Evolutionary conservation across 2,888 invertebrate species (phyloP).

Genomic region (Philonicus albiceps): DNA sequence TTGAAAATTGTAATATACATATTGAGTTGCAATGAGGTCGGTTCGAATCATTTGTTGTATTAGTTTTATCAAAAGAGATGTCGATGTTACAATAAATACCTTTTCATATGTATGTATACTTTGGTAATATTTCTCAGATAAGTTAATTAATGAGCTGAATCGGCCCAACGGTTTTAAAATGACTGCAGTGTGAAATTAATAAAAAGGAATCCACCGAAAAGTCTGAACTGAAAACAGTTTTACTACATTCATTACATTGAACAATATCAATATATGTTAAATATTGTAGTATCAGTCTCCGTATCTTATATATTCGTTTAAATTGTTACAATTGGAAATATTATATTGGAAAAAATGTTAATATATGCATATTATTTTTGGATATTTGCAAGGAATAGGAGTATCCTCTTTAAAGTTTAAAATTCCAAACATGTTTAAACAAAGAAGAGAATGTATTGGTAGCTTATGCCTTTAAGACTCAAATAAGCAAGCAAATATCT

Average conservation of each 20-base stretch:
- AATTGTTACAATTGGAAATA: not conserved
- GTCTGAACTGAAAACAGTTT: not conserved
- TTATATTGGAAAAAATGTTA: not conserved
- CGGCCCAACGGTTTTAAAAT: too few species aligned
- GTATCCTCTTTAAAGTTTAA: not conserved
- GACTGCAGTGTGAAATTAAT: too few species aligned
- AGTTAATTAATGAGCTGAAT: not conserved
- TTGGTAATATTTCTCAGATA: not conserved
- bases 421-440: not conserved
- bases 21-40: too few species aligned
- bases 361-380: not conserved
- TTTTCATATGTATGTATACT: too few species aligned
- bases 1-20: too few species aligned
- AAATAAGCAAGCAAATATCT: not conserved
- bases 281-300: not conserved
- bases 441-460: not conserved
- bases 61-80: too few species aligned
- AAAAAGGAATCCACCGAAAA: not conserved
- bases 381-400: not conserved
- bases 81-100: too few species aligned
- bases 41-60: too few species aligned
- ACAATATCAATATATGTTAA: not conserved
- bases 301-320: not conserved
- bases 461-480: not conserved
- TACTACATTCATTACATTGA: not conserved